Evolutionary conservation across 2,113 vertebrate genomes (phyloP).

Genomic region (Xyliphius kryptos): DNA sequence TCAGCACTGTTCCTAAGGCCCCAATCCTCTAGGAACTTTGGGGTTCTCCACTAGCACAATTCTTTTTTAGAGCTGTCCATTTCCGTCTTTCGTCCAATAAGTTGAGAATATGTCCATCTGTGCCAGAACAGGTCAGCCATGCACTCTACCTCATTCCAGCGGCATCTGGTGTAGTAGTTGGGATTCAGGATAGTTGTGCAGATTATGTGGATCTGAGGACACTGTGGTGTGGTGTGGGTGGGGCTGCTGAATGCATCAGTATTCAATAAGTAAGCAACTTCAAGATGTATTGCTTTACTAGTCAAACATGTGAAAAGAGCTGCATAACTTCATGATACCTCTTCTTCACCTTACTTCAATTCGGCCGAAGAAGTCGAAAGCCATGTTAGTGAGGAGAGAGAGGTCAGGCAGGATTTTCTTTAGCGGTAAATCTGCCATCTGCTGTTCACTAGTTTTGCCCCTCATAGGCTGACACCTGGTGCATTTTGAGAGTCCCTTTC

Average conservation of each 20-base stretch:
- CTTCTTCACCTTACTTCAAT: slow-evolving; percentile 7
- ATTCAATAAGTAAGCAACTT: no score
- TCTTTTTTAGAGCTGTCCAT: slow-evolving; percentile 11
- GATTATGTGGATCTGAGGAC: slow-evolving; percentile 22
- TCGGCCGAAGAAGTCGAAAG: slow-evolving; percentile 10
- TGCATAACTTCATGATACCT: background rate
- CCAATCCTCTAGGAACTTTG: slow-evolving; percentile 13
- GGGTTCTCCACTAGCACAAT: slow-evolving; percentile 22
- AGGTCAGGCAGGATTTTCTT: background rate
- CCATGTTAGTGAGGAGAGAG: background rate
- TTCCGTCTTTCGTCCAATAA: slow-evolving; percentile 20
- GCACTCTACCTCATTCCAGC: slow-evolving; percentile 22
- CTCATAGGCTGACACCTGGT: background rate
- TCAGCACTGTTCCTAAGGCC: slow-evolving; percentile 2
- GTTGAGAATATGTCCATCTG: slow-evolving; percentile 15
- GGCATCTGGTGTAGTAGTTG: slow-evolving; percentile 9
- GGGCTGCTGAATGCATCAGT: background rate
- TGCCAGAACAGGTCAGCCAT: slow-evolving; percentile 21
- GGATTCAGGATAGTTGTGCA: slow-evolving; percentile 14
- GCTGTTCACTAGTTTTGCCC: background rate
- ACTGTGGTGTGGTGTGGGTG: slow-evolving; percentile 3
- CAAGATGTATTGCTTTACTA: background rate
- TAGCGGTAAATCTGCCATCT: slow-evolving; percentile 11
- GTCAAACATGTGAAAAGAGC: slow-evolving; percentile 14
- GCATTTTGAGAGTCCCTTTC: slow-evolving; percentile 3